Conservation (phyloP, 2,113 vertebrate genomes). For the Passer domesticus region DNA sequence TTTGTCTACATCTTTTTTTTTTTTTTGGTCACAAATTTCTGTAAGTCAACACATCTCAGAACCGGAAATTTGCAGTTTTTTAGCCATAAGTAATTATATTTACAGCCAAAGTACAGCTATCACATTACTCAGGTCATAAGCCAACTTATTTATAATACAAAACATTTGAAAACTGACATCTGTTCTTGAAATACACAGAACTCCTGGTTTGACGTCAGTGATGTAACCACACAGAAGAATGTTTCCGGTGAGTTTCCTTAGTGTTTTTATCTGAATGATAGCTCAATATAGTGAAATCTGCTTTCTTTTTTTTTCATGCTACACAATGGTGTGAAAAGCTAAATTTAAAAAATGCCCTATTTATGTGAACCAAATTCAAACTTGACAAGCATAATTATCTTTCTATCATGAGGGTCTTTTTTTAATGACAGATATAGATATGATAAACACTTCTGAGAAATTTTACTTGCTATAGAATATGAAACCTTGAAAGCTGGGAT, state of each 20-base stretch:
- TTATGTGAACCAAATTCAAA: background rate
- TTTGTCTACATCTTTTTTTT: background rate
- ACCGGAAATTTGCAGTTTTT: conserved; percentile 11
- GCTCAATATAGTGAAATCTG: background rate
- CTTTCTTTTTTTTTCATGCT: background rate
- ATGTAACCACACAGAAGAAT: conserved; percentile 43
- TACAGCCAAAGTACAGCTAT: conserved; percentile 33
- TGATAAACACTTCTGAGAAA: background rate
- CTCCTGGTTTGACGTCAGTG: conserved; percentile 65
- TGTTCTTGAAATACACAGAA: conserved; percentile 62
- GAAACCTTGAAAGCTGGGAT: background rate
- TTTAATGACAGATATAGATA: background rate
- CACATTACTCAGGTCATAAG: conserved; percentile 55
- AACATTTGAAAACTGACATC: conserved; percentile 64
- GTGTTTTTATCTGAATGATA: conserved; percentile 26
- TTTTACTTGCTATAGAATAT: background rate
- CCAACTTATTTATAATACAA: conserved; percentile 65
- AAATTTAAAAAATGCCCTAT: background rate
- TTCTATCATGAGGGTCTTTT: background rate
- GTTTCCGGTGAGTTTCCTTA: conserved; percentile 24
- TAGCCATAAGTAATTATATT: conserved; percentile 55
- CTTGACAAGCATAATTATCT: background rate
- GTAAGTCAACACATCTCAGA: background rate
- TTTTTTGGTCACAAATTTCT: background rate
- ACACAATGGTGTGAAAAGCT: background rate